Evolutionary conservation across 2,797 vertebrate genomes (phyloP).

Genomic region (Urocyon cinereoargenteus): DNA sequence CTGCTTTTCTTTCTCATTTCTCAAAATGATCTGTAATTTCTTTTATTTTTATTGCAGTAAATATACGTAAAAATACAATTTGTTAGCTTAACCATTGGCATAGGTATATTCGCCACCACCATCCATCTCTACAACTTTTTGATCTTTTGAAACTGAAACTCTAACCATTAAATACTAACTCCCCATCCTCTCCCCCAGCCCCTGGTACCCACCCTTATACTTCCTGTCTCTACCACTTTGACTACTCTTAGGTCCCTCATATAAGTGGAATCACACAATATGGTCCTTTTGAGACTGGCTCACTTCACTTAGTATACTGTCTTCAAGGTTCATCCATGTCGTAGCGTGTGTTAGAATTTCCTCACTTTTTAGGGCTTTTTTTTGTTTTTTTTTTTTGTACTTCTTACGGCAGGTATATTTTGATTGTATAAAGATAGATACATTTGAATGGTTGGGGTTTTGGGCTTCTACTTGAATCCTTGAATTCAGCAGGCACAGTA

Average conservation of each 20-base stretch:
- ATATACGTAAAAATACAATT: background rate
- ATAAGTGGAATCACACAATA: no score
- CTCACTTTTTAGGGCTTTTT: background rate
- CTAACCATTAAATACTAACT: background rate
- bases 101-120: background rate
- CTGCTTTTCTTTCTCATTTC: background rate
- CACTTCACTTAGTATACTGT: background rate
- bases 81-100: background rate
- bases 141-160: background rate
- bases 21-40: background rate
- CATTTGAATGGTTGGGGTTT: background rate
- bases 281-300: background rate
- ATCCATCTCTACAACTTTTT: background rate
- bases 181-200: background rate
- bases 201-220: background rate
- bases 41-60: background rate
- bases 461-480: background rate
- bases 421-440: background rate
- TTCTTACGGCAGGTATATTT: background rate
- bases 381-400: background rate
- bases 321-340: background rate
- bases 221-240: background rate
- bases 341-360: background rate
- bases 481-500: background rate
- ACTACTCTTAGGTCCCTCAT: background rate